Evolutionary conservation across 2,113 vertebrate species (phyloP).

Genomic region (Corvus moneduloides): DNA sequence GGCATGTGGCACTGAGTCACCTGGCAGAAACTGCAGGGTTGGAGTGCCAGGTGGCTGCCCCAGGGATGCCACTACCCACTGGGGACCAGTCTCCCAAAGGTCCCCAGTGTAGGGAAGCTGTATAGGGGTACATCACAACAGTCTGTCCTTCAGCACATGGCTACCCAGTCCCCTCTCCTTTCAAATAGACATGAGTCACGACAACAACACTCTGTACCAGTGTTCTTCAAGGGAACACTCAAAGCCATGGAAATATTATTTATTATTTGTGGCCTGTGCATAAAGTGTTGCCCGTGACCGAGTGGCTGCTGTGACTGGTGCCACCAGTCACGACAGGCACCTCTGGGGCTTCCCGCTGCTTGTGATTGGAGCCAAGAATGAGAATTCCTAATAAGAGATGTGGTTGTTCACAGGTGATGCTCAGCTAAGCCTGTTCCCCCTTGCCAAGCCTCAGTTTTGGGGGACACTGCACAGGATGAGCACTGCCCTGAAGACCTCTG

Average conservation of each 20-base stretch:
- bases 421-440: not conserved
- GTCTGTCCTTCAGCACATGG: not conserved
- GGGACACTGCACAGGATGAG: not conserved
- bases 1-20: not conserved
- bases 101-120: not conserved
- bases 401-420: no score
- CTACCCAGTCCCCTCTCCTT: not conserved
- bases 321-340: not conserved
- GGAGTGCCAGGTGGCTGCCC: not conserved
- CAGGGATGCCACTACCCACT: rapidly evolving
- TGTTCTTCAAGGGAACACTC: not conserved
- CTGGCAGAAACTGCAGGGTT: not conserved
- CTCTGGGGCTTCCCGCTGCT: not conserved
- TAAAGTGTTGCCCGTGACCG: not conserved
- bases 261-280: not conserved
- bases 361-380: not conserved
- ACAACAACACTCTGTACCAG: not conserved
- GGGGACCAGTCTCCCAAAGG: not conserved
- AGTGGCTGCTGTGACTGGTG: not conserved
- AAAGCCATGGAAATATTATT: not conserved
- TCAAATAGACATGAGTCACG: not conserved
- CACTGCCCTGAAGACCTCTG: not conserved
- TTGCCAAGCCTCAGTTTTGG: not conserved
- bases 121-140: rapidly evolving
- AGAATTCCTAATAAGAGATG: not conserved